Conservation (phyloP, 2,113 vertebrate species). For the Acrocephalus arundinaceus region DNA sequence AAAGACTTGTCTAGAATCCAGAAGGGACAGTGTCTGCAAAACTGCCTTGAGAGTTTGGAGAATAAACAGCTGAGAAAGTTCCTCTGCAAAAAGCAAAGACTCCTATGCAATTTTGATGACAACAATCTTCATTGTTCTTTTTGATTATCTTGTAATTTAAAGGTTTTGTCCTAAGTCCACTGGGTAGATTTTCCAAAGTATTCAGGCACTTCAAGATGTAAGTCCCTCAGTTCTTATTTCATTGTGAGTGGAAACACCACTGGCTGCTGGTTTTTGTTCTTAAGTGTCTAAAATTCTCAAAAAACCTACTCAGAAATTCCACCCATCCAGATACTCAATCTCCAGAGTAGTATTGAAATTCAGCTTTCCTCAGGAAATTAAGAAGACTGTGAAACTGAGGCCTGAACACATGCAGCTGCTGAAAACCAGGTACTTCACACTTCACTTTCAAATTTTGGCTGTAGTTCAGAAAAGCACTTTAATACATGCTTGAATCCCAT, state of each 20-base stretch:
- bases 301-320: not conserved
- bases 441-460: conserved; percentile 7
- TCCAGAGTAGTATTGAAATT: not conserved
- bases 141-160: not conserved
- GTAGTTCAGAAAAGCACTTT: conserved; percentile 6
- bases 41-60: not conserved
- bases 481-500: not conserved
- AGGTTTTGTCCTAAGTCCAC: not conserved
- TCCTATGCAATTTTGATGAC: not conserved
- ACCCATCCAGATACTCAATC: not conserved
- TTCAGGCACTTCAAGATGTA: not conserved
- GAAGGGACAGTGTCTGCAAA: not conserved
- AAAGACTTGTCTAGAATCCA: not conserved
- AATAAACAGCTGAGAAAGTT: not conserved
- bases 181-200: not conserved
- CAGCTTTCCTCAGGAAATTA: not conserved
- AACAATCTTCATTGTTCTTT: not conserved
- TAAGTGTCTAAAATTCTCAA: not conserved
- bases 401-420: not conserved
- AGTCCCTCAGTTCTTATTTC: not conserved
- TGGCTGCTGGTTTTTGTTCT: not conserved
- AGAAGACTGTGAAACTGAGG: not conserved
- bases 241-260: not conserved
- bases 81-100: not conserved
- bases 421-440: not conserved